Base-by-base conservation (phyloP, 2,113 vertebrate genomes). In the Scopus umbretta region DNA sequence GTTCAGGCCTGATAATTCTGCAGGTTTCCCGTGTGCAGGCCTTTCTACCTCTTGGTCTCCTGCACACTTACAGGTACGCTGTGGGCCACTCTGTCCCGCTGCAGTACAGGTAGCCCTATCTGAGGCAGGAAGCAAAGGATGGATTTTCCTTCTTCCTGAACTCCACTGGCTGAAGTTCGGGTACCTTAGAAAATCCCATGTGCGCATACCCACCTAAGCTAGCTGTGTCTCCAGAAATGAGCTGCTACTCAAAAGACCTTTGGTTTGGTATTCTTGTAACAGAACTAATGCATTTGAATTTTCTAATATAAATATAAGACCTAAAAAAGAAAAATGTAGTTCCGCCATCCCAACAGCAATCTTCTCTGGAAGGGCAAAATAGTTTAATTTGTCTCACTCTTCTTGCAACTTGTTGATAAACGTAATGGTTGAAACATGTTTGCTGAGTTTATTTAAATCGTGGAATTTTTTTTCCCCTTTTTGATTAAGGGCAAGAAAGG, bases 41-140 rank as follows among this genome's bases (percentile, higher is more conserved):
- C n/a, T 45, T 30, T 10, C 36, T 40, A 20, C 23, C 38, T 45
- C 4, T 32, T 19, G 49, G 26, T 16, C 30, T 47, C 43, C 63
- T 68, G 32, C 18, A 4, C 5, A 5, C 38, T 32, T 43, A 18
- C 32, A 30, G 26, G 10, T 18, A 5, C 15, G 1, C 5, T 16
- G 1, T 1, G 22, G 73, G 27, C 45, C 3, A 0, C 20, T 43
- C 13, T 3, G 1, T 12, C 78, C 56, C 5, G 0, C 43, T 17
- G 70, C 82, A 21, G 50, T 6, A 5, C 27, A 32, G 5, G 55
- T 3, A 20, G 62, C 49, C 56, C 9, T 7, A 19, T 13, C 67
- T 14, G 32, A 30, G 32, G 4, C 21, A 12, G 40, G 45, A 80
- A 22, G 45, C 40, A 16, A 52, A 16, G 63, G 49, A 15, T 34